Evolutionary conservation across 2,888 invertebrate species (phyloP).

Genomic region (Ectobius pallidus): DNA sequence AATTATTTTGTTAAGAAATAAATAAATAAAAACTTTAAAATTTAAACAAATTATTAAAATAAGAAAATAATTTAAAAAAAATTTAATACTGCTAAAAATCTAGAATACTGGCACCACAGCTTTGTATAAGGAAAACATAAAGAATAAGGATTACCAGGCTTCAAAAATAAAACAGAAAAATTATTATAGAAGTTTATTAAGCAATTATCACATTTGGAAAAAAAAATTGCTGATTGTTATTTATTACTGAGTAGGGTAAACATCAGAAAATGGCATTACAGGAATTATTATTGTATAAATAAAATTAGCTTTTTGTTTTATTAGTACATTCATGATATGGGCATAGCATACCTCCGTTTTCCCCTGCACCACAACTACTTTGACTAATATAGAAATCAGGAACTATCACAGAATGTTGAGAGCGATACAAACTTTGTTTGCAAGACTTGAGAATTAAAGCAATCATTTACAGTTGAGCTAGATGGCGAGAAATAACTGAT

Average conservation of each 20-base stretch:
- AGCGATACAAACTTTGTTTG: background rate
- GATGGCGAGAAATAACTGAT: background rate
- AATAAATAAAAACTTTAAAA: too few relatives aligned
- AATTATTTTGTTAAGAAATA: too few relatives aligned
- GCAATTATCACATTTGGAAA: constrained; percentile 43
- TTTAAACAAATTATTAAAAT: too few relatives aligned
- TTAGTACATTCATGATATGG: constrained; percentile 27
- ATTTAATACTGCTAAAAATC: too few relatives aligned
- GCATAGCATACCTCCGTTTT: constrained; percentile 21
- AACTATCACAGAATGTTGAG: background rate
- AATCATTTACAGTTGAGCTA: background rate
- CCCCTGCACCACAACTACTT: constrained; percentile 2
- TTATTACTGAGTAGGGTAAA: constrained; percentile 20
- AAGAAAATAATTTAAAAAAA: too few relatives aligned
- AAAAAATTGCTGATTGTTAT: constrained; percentile 32
- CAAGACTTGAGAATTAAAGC: background rate
- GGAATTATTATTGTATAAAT: constrained; percentile 23
- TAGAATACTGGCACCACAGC: too few relatives aligned
- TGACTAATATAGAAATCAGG: constrained; percentile 9
- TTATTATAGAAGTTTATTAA: constrained; percentile 41
- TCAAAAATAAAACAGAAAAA: background rate
- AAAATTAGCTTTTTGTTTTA: constrained; percentile 10
- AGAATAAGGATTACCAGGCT: too few relatives aligned
- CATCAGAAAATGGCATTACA: constrained; percentile 1
- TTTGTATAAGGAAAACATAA: too few relatives aligned